These are phyloP conservation scores for Rhinophrynus dorsalis DNA, from an alignment of 2,797 vertebrate species.

Conservation along the genomic window DNA sequence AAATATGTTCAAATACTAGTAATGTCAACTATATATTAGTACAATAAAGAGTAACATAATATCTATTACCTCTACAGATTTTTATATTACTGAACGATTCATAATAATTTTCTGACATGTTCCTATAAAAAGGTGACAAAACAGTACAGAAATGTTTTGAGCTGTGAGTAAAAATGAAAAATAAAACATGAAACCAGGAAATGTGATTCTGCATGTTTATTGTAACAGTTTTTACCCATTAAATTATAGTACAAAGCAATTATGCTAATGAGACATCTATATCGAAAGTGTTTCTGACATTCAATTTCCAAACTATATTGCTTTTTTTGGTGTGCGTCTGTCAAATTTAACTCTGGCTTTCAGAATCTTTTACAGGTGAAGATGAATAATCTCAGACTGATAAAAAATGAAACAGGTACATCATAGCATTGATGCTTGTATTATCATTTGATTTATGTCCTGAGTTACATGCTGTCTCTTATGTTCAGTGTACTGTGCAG, in stretches of 20 bases:
- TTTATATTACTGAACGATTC: no score
- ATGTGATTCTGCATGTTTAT: no score
- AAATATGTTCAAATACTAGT: no score
- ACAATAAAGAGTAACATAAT: no score
- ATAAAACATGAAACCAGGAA: no score
- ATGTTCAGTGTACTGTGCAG: neutral
- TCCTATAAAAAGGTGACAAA: no score
- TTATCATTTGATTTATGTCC: slow-evolving; percentile 39
- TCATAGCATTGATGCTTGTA: slow-evolving; percentile 22
- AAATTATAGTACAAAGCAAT: slow-evolving; percentile 28
- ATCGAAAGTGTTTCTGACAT: slow-evolving; percentile 32
- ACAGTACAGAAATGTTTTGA: no score
- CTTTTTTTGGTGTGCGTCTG: slow-evolving; percentile 1
- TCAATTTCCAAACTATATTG: slow-evolving; percentile 10
- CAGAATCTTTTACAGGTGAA: slow-evolving; percentile 30
- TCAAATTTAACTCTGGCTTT: slow-evolving; percentile 17
- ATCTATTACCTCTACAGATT: no score
- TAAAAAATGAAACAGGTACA: slow-evolving; percentile 37
- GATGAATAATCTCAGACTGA: slow-evolving; percentile 36
- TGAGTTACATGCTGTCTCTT: slow-evolving; percentile 12
- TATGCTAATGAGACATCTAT: slow-evolving; percentile 38
- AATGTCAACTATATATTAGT: no score
- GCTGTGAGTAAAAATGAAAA: no score
- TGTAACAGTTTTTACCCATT: neutral
- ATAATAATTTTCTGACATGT: no score